These are phyloP conservation scores for Trematomus bernacchii DNA, from an alignment of 2,797 vertebrate genomes.

Conservation along the genomic window DNA sequence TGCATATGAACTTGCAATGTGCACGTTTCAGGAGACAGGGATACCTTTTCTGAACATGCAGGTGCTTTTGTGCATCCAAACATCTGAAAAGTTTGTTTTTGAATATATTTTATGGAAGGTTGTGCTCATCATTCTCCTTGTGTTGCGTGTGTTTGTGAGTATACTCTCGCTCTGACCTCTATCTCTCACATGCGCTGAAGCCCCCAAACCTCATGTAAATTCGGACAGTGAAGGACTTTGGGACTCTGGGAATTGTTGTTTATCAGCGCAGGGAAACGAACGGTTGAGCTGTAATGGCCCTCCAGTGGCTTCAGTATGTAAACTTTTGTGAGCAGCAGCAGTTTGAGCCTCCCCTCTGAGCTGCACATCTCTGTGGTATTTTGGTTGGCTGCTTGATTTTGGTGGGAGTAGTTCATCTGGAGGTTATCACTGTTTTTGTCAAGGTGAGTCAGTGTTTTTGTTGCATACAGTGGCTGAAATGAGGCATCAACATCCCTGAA, in stretches of 20 bases:
- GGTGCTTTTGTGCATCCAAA: constrained; percentile 38
- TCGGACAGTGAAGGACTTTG: constrained; percentile 70
- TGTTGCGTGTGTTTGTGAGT: constrained; percentile 43
- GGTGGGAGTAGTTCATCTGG: constrained; percentile 69
- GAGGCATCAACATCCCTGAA: constrained; percentile 15
- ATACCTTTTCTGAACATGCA: constrained; percentile 22
- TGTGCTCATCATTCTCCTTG: constrained; percentile 48
- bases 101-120: constrained; percentile 41
- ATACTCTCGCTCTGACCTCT: constrained; percentile 70
- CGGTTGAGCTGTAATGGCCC: constrained; percentile 78
- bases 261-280: constrained; percentile 73
- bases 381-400: constrained; percentile 75
- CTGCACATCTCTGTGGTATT: constrained; percentile 64
- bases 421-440: constrained; percentile 75
- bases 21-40: constrained; percentile 13
- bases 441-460: constrained; percentile 73
- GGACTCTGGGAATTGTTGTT: constrained; percentile 84
- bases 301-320: constrained; percentile 75
- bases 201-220: constrained; percentile 79
- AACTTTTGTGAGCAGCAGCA: constrained; percentile 71
- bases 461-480: constrained; percentile 46
- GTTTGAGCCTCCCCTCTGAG: constrained; percentile 66
- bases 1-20: constrained; percentile 11
- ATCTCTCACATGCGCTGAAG: constrained; percentile 56
- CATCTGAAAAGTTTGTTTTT: constrained; percentile 41